Conservation (phyloP, 2,113 vertebrate genomes). For the Nothoprocta perdicaria region DNA sequence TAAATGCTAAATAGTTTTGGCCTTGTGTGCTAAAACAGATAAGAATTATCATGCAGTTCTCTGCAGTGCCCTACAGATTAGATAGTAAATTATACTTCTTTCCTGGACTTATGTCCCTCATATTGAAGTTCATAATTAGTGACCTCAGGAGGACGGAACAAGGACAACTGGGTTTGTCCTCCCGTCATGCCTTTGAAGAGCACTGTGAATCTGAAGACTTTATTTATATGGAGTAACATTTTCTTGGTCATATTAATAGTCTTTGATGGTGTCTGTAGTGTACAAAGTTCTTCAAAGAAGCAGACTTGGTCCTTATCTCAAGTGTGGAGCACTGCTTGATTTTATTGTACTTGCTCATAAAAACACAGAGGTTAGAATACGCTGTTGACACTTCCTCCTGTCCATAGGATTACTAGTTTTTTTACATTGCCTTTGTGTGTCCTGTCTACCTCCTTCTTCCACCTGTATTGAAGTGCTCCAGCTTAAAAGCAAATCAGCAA, state of each 20-base stretch:
- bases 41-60: constrained; percentile 42
- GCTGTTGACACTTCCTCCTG: neutral
- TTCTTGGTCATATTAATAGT: neutral
- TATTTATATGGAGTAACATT: neutral
- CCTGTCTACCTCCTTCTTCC: neutral
- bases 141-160: no score
- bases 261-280: constrained; percentile 14
- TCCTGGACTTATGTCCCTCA: constrained; percentile 13
- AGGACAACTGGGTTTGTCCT: no score
- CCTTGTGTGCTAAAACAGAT: constrained; percentile 39
- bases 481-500: neutral
- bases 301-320: constrained; percentile 12
- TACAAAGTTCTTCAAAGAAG: neutral
- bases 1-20: constrained; percentile 15
- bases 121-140: constrained; percentile 23
- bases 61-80: constrained; percentile 32
- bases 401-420: neutral
- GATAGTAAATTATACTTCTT: constrained; percentile 17
- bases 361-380: neutral
- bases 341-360: constrained; percentile 14
- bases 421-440: neutral
- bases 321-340: neutral
- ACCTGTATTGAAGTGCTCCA: neutral
- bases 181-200: neutral
- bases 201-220: no score